Base-by-base conservation (phyloP, 1,140 invertebrate genomes). In the Phortica variegata region DNA sequence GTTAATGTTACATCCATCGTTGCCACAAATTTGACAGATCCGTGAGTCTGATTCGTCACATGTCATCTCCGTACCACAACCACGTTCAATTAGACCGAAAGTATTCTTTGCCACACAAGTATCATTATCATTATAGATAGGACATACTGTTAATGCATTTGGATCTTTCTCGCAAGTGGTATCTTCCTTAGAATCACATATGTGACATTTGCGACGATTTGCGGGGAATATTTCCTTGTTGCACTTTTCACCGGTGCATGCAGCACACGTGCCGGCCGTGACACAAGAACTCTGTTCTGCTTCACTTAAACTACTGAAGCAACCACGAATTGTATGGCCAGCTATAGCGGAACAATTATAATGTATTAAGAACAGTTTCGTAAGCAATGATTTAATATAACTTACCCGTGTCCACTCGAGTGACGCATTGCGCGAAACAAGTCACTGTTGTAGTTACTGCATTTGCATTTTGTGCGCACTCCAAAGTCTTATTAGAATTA, bases 271-370 rank as follows among this genome's bases (percentile, higher is more conserved):
- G 20, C 71, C 71, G 3, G 49, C 43, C 34, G 52, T 52, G 26
- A 52, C 49, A 37, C 71, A 74, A 10, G 44, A 29, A 8, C 0
- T 19, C 19, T 55, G 47, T 10, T 63, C 70, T 40, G 1, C 19
- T 29, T 7, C 18, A 17, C 21, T 45, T 15, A 73, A 23, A 2
- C 9, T 39, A 19, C 47, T 65, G 2, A 53, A 32, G 38, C 71
- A 74, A 3, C 71, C 66, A 5, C 71, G 56, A 3, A 61, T 49
- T n/a, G 71, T 74, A 17, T 61, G 40, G 0, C 61, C 65, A 3
- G 43, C 21, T 31, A 47, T 50, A 44, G 72, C 20, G 1, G 55
- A 26, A 42, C 3, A 40, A 43, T 5, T 15, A 40, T 18, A 16
- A 20, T 13, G 13, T 36, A 13, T 36, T 16, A 36, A 23, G 6